A percentile compares a stretch with the other conserved stretches of the same genome.
Conservation (phyloP, 1,140 invertebrate species). For the Druon quercuslanigerum region DNA sequence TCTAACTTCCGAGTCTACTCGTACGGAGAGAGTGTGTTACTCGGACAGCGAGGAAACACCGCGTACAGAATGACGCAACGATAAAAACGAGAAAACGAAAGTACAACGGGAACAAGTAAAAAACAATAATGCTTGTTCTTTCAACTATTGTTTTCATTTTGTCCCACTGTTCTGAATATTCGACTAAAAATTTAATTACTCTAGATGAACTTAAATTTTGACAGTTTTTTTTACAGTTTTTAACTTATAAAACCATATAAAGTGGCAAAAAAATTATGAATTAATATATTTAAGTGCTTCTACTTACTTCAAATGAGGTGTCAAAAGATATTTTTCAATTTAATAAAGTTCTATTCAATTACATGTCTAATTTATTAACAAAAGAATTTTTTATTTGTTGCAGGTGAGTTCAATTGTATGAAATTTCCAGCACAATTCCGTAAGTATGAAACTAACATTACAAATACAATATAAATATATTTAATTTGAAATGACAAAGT, state of each 20-base stretch:
- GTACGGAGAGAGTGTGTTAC: conserved; percentile 13
- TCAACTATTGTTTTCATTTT: too few relatives aligned
- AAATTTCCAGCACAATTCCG: neutral
- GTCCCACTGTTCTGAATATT: too few relatives aligned
- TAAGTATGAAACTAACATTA: neutral
- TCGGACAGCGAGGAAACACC: conserved; percentile 26
- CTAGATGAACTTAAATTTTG: too few relatives aligned
- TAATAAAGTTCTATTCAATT: too few relatives aligned
- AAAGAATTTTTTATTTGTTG: neutral
- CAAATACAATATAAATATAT: neutral
- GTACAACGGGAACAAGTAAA: conserved; percentile 1
- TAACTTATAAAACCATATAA: too few relatives aligned
- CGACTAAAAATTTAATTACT: too few relatives aligned
- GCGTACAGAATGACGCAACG: conserved; percentile 38
- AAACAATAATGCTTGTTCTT: neutral
- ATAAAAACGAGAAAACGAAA: conserved; percentile 39
- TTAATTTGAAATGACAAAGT: neutral
- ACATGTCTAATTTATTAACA: neutral
- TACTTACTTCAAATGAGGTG: too few relatives aligned
- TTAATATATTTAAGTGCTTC: too few relatives aligned
- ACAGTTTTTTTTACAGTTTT: too few relatives aligned
- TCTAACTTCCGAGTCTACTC: conserved; percentile 22
- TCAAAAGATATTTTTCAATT: too few relatives aligned
- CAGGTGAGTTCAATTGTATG: conserved; percentile 3
- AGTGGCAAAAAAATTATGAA: too few relatives aligned